Evolutionary conservation across 2,113 vertebrate species (phyloP), one percentile per base, ranked within the genome.

Genomic region (Lampris incognitus): DNA sequence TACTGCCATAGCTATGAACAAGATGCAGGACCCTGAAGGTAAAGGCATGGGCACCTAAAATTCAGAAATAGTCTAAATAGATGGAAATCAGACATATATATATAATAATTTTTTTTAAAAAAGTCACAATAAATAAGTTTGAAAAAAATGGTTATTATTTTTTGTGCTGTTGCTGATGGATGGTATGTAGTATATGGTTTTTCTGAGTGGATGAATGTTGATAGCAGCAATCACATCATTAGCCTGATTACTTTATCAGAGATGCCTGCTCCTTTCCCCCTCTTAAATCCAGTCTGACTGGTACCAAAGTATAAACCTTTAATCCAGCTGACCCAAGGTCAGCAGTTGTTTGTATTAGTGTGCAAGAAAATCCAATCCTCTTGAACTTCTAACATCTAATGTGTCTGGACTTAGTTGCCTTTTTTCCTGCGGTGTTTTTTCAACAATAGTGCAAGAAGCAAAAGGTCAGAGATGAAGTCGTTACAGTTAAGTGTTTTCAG

Each of bases 11-110:
- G 50, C 89, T 2, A 57, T 92, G 77, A 93, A 65, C 64, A 95
- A 92, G 88, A 74, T 66, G 0, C 70, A 85, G 0, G 72, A 73
- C 49, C 65, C 40, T 1, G 66, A 82, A 92, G 96, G 97, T 99
- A 83, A 68, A 0, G 0, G 1, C 39, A 39, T 24, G 48, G 40
- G 44, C 58, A 63, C 49, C 42, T 50, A 48, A 49, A 24, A 24
- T 24, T 24, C 24, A 24, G 24, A 24, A 24, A 24, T 24, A 24
- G 24, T 24, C 24, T 49, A 58, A 4, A 3, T 9, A 11, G 9
- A 52, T 13, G 1, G 10, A 8, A n/a, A 11, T n/a, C 11, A 13
- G 52, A 5, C n/a, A 55, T 36, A 51, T 9, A 55, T 7, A n/a
- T 74, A 37, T 54, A 36, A 62, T 63, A 6, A 56, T 42, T 37